These are phyloP conservation scores for Epinephelus lanceolatus DNA, from an alignment of 2,113 vertebrate species.

Conservation along the genomic window DNA sequence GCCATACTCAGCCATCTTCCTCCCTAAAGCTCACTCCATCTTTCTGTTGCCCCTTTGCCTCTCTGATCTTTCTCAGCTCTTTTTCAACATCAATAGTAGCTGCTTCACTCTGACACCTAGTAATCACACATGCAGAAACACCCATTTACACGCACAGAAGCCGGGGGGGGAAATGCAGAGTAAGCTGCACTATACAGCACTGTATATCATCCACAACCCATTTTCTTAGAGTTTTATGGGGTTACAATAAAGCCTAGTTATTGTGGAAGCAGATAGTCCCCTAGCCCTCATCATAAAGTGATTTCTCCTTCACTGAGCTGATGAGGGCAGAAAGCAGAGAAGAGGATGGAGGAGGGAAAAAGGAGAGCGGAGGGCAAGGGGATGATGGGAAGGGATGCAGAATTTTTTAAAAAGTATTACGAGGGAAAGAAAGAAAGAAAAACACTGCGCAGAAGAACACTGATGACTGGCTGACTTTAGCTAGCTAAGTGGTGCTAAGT, in stretches of 20 bases:
- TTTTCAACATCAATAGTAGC: background rate
- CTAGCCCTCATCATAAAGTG: constrained; percentile 62
- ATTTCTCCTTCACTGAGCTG: constrained; percentile 64
- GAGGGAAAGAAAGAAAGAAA: too few relatives aligned
- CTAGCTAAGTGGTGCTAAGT: too few relatives aligned
- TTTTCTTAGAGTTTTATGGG: constrained; percentile 67
- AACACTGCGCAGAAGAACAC: too few relatives aligned
- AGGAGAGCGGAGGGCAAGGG: constrained; percentile 1
- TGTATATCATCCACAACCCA: constrained; percentile 54
- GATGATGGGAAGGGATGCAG: constrained; percentile 27
- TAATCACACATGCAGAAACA: constrained; percentile 14
- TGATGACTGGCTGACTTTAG: too few relatives aligned
- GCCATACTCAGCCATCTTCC: constrained; percentile 26
- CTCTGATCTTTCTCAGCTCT: background rate
- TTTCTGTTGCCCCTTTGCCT: constrained; percentile 12
- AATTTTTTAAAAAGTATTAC: constrained; percentile 18
- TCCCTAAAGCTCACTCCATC: constrained; percentile 34
- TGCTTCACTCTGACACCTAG: background rate
- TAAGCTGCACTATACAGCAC: constrained; percentile 4
- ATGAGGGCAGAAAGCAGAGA: constrained; percentile 46
- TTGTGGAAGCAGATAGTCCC: constrained; percentile 66
- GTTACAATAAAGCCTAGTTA: constrained; percentile 71
- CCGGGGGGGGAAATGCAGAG: constrained; percentile 20
- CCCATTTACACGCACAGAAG: constrained; percentile 13
- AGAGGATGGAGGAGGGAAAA: constrained; percentile 30